Percentiles rank a stretch among this genome's conserved stretches.
Evolutionary conservation across 2,888 invertebrate genomes (phyloP).

Genomic region (Ctena decussata): DNA sequence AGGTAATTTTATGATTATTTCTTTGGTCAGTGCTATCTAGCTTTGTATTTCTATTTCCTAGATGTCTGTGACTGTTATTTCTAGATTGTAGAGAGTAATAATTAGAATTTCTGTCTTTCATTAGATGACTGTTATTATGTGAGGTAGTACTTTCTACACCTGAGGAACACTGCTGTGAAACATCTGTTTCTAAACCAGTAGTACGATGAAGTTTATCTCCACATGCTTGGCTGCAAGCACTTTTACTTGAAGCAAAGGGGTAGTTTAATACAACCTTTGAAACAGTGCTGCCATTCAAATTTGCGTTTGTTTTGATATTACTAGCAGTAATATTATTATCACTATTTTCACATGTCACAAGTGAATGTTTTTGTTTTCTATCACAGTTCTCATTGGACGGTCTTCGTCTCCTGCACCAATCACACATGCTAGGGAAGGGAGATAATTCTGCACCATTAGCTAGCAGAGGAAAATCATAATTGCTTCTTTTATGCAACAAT

Average conservation of each 20-base stretch:
- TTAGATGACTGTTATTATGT: conserved; percentile 37
- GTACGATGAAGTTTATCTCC: neutral
- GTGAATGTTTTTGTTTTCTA: neutral
- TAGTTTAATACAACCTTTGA: neutral
- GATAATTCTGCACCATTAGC: neutral
- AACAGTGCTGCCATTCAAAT: neutral
- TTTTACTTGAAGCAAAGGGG: neutral
- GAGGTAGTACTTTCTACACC: neutral
- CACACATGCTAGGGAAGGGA: conserved; percentile 29
- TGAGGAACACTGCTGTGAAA: neutral
- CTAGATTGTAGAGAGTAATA: conserved; percentile 47
- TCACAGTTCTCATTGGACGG: neutral
- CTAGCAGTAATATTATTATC: neutral
- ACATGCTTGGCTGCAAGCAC: neutral
- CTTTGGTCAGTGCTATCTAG: neutral
- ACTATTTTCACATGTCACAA: neutral
- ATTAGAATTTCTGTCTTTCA: conserved; percentile 60
- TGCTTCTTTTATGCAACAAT: neutral
- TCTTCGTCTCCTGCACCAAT: neutral
- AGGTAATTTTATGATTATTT: neutral
- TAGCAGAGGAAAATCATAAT: neutral
- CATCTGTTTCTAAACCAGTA: neutral
- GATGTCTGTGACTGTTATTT: neutral
- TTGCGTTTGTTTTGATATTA: neutral
- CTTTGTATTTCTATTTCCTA: neutral